Percentiles rank a stretch among this genome's conserved stretches.
phyloP scores from a whole-genome alignment of 2,113 vertebrate species.

The Petrocephalus zakoni region DNA sequence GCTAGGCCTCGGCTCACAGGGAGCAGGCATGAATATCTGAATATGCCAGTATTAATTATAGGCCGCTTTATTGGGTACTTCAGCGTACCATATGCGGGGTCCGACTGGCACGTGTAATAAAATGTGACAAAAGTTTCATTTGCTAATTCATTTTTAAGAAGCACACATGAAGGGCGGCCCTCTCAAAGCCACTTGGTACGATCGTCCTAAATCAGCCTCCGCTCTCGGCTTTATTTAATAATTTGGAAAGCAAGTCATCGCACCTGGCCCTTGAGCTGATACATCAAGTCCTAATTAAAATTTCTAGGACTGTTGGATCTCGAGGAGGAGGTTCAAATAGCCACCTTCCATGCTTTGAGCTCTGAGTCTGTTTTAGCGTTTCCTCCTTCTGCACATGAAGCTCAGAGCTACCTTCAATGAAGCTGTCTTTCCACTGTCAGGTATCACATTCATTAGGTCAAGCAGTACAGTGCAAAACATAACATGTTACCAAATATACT shows the following conservation, averaged over 20 bases:
- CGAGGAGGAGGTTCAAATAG: background rate
- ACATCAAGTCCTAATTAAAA: background rate
- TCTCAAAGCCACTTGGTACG: background rate
- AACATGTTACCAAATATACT: background rate
- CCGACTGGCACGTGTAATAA: conserved; percentile 6
- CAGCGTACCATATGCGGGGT: background rate
- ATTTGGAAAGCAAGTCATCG: background rate
- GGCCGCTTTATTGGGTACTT: background rate
- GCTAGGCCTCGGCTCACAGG: background rate
- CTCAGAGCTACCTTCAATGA: background rate
- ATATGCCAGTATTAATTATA: background rate
- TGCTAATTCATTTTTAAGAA: conserved; percentile 5
- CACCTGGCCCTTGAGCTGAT: background rate
- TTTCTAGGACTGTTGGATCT: background rate
- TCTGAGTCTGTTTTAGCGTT: background rate
- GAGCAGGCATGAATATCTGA: background rate
- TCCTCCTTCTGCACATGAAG: background rate
- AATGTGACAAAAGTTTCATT: conserved; percentile 11
- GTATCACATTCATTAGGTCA: background rate
- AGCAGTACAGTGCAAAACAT: background rate
- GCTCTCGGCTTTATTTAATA: background rate
- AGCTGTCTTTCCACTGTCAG: background rate
- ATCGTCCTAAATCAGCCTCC: background rate
- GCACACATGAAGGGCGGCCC: background rate
- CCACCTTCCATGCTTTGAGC: background rate